Evolutionary conservation across 2,888 invertebrate species (phyloP).

Genomic region (Tetranychus piercei): DNA sequence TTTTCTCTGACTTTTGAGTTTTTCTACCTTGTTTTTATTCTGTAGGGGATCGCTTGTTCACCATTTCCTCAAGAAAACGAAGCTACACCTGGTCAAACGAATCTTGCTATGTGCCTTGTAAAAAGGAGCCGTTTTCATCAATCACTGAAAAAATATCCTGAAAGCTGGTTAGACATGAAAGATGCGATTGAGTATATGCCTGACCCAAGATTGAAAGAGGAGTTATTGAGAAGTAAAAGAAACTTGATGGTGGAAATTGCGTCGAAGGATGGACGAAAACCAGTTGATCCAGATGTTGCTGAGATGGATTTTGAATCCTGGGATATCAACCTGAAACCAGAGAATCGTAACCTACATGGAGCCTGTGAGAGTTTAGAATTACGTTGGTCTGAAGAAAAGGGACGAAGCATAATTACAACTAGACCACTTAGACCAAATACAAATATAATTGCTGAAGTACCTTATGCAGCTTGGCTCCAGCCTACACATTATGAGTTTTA

Average conservation of each 20-base stretch:
- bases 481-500: neutral
- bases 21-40: neutral
- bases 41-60: neutral
- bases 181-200: neutral
- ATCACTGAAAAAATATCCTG: neutral
- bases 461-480: neutral
- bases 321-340: neutral
- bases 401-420: neutral
- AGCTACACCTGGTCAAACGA: neutral
- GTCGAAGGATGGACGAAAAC: neutral
- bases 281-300: neutral
- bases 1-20: neutral
- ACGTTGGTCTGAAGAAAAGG: neutral
- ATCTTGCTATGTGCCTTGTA: neutral
- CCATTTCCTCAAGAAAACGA: neutral
- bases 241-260: neutral
- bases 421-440: neutral
- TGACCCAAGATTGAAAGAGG: neutral
- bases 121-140: neutral
- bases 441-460: neutral
- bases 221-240: neutral
- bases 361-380: neutral
- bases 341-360: neutral
- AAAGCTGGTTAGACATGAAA: neutral
- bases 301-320: neutral